These are phyloP conservation scores for Botrylloides violaceus DNA, from an alignment of 23 tunicate genomes.

Conservation along the genomic window DNA sequence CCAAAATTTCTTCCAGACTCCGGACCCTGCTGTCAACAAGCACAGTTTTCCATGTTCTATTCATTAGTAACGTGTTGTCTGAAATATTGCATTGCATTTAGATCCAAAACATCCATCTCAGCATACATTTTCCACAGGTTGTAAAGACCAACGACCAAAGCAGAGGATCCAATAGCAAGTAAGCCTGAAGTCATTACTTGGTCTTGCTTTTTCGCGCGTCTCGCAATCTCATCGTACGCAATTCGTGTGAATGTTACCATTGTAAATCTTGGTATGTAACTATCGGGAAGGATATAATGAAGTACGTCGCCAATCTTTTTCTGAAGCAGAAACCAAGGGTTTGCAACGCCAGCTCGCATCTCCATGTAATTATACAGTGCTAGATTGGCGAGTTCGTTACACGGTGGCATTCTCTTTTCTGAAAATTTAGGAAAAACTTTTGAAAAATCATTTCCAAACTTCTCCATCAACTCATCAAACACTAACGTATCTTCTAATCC, in stretches of 20 bases:
- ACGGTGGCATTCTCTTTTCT: constrained; percentile 35
- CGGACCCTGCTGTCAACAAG: too few relatives aligned
- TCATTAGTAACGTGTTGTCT: too few relatives aligned
- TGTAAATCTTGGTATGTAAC: constrained; percentile 53
- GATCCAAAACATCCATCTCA: too few relatives aligned
- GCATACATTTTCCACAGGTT: too few relatives aligned
- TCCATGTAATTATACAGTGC: constrained; percentile 60
- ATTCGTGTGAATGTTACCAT: constrained; percentile 51
- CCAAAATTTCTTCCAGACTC: too few relatives aligned
- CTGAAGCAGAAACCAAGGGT: constrained; percentile 73
- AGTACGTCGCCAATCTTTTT: constrained; percentile 68
- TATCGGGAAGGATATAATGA: constrained; percentile 33
- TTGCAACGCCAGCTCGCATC: constrained; percentile 74
- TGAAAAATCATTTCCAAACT: constrained; percentile 32
- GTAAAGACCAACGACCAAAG: too few relatives aligned
- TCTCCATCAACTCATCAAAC: constrained; percentile 58
- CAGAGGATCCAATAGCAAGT: background rate
- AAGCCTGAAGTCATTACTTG: background rate
- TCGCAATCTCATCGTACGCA: background rate
- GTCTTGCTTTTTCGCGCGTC: constrained; percentile 1
- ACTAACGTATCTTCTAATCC: constrained; percentile 71
- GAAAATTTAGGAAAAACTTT: constrained; percentile 40
- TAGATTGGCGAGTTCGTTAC: constrained; percentile 74
- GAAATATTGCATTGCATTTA: too few relatives aligned
- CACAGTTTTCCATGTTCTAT: too few relatives aligned